These are phyloP conservation scores for Rhagonycha fulva DNA, from an alignment of 2,888 invertebrate species.

Conservation along the genomic window DNA sequence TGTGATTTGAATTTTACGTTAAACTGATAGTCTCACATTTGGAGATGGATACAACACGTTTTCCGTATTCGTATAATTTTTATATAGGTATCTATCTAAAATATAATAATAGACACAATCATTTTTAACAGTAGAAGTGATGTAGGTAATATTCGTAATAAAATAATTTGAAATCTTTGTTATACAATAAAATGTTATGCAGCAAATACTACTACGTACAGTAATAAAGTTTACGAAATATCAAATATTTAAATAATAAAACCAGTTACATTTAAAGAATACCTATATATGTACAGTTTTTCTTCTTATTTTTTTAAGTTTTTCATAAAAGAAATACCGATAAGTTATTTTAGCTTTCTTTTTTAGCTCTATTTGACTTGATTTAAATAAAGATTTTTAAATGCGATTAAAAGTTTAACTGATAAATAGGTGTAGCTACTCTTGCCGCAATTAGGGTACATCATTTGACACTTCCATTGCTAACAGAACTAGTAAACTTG, in stretches of 20 bases:
- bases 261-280: not conserved
- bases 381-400: too few relatives aligned
- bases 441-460: not conserved
- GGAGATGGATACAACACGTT: too few relatives aligned
- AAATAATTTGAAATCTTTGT: not conserved
- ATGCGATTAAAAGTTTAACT: too few relatives aligned
- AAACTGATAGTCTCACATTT: too few relatives aligned
- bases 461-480: not conserved
- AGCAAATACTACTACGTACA: not conserved
- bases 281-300: not conserved
- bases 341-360: not conserved
- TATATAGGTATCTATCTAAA: too few relatives aligned
- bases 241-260: not conserved
- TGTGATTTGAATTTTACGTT: too few relatives aligned
- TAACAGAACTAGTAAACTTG: not conserved
- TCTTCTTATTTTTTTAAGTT: not conserved
- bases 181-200: not conserved
- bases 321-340: not conserved
- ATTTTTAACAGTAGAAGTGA: too few relatives aligned
- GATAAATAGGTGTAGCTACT: not conserved
- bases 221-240: not conserved
- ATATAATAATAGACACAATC: too few relatives aligned
- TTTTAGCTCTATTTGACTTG: too few relatives aligned
- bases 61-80: too few relatives aligned
- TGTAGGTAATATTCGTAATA: too few relatives aligned